phyloP scores from a whole-genome alignment of 2,797 vertebrate species.

The Ceyx erithaca region DNA sequence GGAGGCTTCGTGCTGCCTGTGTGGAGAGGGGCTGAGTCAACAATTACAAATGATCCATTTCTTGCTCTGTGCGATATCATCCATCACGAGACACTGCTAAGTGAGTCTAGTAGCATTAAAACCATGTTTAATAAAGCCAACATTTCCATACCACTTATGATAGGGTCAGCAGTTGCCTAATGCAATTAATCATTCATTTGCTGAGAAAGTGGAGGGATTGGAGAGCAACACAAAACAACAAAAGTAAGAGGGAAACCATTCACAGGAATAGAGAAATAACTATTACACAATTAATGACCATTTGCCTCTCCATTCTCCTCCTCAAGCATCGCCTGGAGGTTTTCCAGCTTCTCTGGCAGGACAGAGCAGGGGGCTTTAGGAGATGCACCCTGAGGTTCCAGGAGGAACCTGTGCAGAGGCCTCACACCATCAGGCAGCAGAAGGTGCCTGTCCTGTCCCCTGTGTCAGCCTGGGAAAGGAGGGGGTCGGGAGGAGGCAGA shows the following conservation, averaged over 20 bases:
- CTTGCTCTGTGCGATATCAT: neutral
- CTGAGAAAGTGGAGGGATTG: neutral
- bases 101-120: neutral
- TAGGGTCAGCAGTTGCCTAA: neutral
- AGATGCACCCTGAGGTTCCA: rapidly evolving
- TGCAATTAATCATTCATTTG: neutral
- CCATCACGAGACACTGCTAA: neutral
- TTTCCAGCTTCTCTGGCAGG: neutral
- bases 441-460: rapidly evolving
- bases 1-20: neutral
- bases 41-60: neutral
- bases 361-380: neutral
- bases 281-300: neutral
- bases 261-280: neutral
- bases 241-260: neutral
- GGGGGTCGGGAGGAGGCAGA: rapidly evolving
- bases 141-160: neutral
- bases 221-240: neutral
- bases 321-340: neutral
- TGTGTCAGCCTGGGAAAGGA: neutral
- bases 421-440: rapidly evolving
- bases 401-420: neutral
- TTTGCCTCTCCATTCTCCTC: neutral
- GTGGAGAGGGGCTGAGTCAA: neutral
- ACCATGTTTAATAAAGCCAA: neutral